A percentile compares a stretch with the other conserved stretches of the same genome.
Conservation (phyloP, 2,797 vertebrate genomes). For the Amazona ochrocephala region DNA sequence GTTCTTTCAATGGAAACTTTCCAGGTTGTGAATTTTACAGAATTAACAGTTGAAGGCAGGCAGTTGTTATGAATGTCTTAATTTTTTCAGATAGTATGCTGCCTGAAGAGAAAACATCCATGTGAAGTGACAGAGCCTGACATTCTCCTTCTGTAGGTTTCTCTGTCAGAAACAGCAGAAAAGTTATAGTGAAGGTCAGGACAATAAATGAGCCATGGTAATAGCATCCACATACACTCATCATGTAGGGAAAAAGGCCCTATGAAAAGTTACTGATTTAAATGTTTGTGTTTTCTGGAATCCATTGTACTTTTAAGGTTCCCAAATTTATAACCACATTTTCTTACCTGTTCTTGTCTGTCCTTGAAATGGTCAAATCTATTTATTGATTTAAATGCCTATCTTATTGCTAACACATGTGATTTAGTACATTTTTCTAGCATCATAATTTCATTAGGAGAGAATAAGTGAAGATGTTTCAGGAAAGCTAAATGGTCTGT, state of each 20-base stretch:
- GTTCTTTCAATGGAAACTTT: background rate
- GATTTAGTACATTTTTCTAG: background rate
- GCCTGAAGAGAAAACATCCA: background rate
- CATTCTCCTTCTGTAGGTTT: background rate
- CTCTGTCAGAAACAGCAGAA: background rate
- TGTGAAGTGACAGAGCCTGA: background rate
- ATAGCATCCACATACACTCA: background rate
- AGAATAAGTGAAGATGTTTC: background rate
- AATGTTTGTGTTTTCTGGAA: background rate
- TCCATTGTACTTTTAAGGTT: background rate
- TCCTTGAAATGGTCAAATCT: background rate
- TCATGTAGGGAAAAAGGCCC: accelerated
- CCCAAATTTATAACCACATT: background rate
- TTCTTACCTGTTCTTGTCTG: background rate
- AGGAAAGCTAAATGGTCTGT: background rate
- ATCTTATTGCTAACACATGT: background rate
- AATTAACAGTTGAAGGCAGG: background rate
- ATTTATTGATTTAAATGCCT: background rate
- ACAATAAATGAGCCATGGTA: background rate
- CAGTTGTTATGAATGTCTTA: background rate
- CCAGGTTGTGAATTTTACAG: background rate
- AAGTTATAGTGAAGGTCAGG: background rate
- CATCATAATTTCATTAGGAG: background rate
- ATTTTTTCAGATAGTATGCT: background rate
- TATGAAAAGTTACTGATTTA: background rate